phyloP scores from a whole-genome alignment of 2,113 vertebrate genomes.

The Phyllostomus discolor region DNA sequence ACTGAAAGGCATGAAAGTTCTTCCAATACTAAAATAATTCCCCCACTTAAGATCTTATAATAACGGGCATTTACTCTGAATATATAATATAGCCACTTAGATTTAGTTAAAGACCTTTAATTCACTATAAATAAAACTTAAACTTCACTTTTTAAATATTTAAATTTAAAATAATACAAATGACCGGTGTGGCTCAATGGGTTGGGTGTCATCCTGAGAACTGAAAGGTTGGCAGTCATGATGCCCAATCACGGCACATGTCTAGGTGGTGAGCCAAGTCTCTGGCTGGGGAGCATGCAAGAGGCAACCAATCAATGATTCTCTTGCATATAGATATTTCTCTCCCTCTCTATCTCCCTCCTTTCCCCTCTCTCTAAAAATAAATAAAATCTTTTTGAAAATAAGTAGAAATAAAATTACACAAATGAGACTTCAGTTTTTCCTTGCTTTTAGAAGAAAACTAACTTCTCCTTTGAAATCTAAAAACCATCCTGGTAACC shows the following conservation, averaged over 20 bases:
- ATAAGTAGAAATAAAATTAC: too few relatives aligned
- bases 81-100: neutral
- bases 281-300: too few relatives aligned
- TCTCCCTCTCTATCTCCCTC: neutral
- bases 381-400: neutral
- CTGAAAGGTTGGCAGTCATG: too few relatives aligned
- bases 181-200: too few relatives aligned
- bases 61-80: neutral
- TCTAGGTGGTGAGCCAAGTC: too few relatives aligned
- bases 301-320: neutral
- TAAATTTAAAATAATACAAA: neutral
- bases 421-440: neutral
- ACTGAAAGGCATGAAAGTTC: neutral
- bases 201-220: too few relatives aligned
- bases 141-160: neutral
- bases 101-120: constrained; percentile 2
- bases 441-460: constrained; percentile 5
- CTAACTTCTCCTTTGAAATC: neutral
- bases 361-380: neutral
- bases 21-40: neutral
- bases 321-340: neutral
- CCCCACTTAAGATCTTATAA: neutral
- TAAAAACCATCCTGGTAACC: neutral
- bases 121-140: neutral
- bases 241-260: too few relatives aligned